Conservation (phyloP, 2,113 vertebrate genomes). For the Cygnus buccinator region DNA sequence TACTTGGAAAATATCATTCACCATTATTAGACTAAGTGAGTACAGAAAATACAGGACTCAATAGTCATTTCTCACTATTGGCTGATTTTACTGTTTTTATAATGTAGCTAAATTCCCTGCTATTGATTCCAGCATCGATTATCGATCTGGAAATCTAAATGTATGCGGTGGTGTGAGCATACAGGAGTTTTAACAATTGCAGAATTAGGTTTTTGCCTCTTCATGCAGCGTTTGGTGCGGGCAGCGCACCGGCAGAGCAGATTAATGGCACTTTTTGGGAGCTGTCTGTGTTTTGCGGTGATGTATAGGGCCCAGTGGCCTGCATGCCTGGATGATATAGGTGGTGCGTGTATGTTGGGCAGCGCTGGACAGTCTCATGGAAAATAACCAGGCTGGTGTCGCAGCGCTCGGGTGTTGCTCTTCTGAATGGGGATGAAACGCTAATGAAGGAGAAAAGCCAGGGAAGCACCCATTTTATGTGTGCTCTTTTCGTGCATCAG, state of each 20-base stretch:
- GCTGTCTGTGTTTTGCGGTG: background rate
- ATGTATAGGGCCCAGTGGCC: background rate
- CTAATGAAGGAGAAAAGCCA: background rate
- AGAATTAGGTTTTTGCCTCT: background rate
- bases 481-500: background rate
- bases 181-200: background rate
- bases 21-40: conserved; percentile 71
- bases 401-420: background rate
- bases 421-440: background rate
- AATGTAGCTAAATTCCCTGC: conserved; percentile 73
- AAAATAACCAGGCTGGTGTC: background rate
- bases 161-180: conserved; percentile 32
- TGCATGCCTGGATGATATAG: background rate
- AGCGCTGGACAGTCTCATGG: background rate
- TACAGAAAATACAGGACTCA: conserved; percentile 63
- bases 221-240: background rate
- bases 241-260: background rate
- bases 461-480: background rate
- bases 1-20: conserved; percentile 70
- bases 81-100: conserved; percentile 63
- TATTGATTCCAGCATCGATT: conserved; percentile 73
- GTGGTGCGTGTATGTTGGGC: background rate
- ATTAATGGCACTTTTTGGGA: background rate
- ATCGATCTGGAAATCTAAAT: conserved; percentile 69
- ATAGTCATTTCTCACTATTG: conserved; percentile 75